A percentile compares a stretch with the other conserved stretches of the same genome.
phyloP scores from a whole-genome alignment of 1,140 invertebrate genomes.

The Drusus annulatus region DNA sequence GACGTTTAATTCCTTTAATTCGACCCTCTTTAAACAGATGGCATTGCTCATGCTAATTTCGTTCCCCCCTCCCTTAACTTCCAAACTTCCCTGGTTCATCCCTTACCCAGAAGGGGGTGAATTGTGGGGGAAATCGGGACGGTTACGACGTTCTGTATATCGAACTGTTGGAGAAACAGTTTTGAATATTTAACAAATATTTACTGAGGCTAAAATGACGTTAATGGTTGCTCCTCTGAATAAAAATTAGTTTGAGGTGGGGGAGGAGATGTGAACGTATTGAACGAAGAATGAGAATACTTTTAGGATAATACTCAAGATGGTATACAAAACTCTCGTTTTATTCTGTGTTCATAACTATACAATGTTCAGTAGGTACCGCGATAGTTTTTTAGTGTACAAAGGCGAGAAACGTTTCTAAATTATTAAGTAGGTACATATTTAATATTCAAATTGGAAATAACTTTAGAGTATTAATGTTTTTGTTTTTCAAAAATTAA shows the following conservation, averaged over 20 bases:
- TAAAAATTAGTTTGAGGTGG: conserved; percentile 31
- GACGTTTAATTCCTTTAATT: conserved; percentile 57
- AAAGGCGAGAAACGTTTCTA: no score
- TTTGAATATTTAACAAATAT: conserved; percentile 57
- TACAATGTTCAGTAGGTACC: no score
- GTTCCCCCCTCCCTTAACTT: conserved; percentile 21
- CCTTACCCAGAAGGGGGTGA: neutral
- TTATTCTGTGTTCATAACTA: no score
- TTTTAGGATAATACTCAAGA: no score
- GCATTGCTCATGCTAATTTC: conserved; percentile 51
- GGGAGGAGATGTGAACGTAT: no score
- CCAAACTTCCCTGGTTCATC: conserved; percentile 1
- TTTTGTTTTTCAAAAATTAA: no score
- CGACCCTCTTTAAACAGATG: conserved; percentile 48
- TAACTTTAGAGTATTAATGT: no score
- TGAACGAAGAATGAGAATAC: no score
- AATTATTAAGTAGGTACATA: no score
- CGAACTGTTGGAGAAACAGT: conserved; percentile 36
- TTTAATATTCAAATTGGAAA: no score
- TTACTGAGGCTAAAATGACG: conserved; percentile 44
- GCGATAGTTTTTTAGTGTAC: no score
- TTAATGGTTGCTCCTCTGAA: conserved; percentile 19
- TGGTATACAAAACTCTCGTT: no score
- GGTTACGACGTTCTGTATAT: conserved; percentile 22
- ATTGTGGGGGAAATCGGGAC: neutral